Evolutionary conservation across 2,797 vertebrate species (phyloP).

Genomic region (Babyrousa celebensis): DNA sequence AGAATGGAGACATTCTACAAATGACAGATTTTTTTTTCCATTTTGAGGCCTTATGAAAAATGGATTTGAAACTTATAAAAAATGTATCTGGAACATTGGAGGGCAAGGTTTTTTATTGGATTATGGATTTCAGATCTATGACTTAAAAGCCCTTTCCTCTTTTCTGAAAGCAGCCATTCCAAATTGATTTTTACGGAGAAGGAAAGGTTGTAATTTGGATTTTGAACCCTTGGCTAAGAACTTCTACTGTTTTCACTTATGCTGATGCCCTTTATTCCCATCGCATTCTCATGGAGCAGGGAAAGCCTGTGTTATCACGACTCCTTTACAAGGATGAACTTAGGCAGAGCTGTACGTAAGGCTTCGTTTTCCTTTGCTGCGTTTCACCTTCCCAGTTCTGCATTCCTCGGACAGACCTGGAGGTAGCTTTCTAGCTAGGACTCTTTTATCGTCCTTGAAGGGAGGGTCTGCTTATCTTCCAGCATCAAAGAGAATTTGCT

Average conservation of each 20-base stretch:
- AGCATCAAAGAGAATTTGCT: not conserved
- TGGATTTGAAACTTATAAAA: slow-evolving; percentile 91
- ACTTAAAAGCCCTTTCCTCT: slow-evolving; percentile 83
- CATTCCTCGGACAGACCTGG: not conserved
- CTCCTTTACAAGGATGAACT: not conserved
- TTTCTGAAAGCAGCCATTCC: slow-evolving; percentile 70
- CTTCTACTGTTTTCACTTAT: slow-evolving; percentile 57
- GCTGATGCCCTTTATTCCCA: slow-evolving; percentile 36
- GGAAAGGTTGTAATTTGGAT: slow-evolving; percentile 80
- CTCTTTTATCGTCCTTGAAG: not conserved
- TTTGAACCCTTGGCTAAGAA: slow-evolving; percentile 69
- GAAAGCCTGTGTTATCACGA: not conserved
- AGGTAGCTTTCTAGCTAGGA: slow-evolving; percentile 8
- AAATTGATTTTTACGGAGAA: slow-evolving; percentile 83
- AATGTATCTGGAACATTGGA: slow-evolving; percentile 90
- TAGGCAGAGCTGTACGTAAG: slow-evolving; percentile 34
- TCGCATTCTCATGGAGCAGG: not conserved
- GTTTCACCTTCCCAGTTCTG: not conserved
- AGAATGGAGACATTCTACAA: slow-evolving; percentile 87
- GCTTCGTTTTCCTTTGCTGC: not conserved
- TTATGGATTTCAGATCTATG: slow-evolving; percentile 89
- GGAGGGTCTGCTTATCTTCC: slow-evolving; percentile 20
- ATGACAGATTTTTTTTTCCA: slow-evolving; percentile 87
- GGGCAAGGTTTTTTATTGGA: slow-evolving; percentile 88
- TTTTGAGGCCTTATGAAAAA: slow-evolving; percentile 92